phyloP scores from a whole-genome alignment of 35 echinoderm and acorn worm genomes.

The Anneissia japonica region DNA sequence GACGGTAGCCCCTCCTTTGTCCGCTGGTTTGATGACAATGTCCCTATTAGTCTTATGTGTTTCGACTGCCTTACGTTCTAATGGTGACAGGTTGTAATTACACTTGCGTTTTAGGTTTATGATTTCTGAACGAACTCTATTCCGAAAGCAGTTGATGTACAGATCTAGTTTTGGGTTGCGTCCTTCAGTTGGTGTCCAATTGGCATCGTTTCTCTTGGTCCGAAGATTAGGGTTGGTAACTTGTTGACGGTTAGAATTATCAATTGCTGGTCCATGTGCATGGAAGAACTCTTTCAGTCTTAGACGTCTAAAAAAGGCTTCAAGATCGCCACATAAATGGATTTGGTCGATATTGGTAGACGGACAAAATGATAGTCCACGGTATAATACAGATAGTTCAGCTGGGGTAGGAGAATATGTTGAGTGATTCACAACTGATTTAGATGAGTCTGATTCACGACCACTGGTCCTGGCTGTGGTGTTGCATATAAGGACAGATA shows the following conservation, averaged over 20 bases:
- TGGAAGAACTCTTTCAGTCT: conserved; percentile 10
- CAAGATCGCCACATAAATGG: neutral
- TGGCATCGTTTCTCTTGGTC: too few relatives aligned
- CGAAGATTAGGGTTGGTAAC: too few relatives aligned
- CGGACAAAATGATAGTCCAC: neutral
- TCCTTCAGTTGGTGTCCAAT: neutral
- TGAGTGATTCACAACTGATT: too few relatives aligned
- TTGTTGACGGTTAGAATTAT: conserved; percentile 7
- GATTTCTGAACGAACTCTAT: neutral
- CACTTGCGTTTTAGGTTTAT: neutral
- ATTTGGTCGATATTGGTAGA: neutral
- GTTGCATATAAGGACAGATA: too few relatives aligned
- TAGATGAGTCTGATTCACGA: too few relatives aligned
- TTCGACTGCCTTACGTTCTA: neutral
- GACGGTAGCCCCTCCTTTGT: conserved; percentile 9
- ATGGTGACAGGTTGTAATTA: neutral
- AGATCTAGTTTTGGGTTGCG: too few relatives aligned
- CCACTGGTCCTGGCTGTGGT: too few relatives aligned
- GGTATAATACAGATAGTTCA: too few relatives aligned
- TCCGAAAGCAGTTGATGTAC: conserved; percentile 4
- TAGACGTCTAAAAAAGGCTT: conserved; percentile 8
- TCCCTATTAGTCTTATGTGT: neutral
- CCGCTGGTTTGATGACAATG: neutral
- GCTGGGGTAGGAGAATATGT: too few relatives aligned
- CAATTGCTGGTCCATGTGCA: neutral